Evolutionary conservation across 2,113 vertebrate genomes (phyloP), one percentile per base, ranked within the genome.

Genomic region (Uropsilus gracilis): DNA sequence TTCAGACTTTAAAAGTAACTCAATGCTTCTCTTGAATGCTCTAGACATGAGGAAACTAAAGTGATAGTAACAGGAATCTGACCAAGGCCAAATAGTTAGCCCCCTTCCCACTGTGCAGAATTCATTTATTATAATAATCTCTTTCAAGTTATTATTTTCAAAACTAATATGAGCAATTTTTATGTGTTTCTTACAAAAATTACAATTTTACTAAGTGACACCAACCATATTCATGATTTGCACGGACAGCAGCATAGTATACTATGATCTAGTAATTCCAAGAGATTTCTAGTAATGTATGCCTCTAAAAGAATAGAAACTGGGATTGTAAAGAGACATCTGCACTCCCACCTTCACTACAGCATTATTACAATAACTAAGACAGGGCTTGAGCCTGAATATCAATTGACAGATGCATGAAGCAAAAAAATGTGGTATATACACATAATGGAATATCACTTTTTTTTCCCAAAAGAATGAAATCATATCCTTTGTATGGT

Each of bases 121-220:
- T 78, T 90, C 17, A 63, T 76, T 81, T 84, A 28, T 18, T 72
- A 87, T 26, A 80, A 39, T 78, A 66, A 71, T 32, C 89, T 55
- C 17, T 34, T 46, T 77, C n/a, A 28, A 32, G 11, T 50, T 28
- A 13, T 53, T 76, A 64, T 39, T 66, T 5, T 86, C 53, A 83
- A 66, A 34, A 66, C 8, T 78, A 82, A 46, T 69, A 55, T 55
- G 57, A 68, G 53, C 72, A 63, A 16, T 76, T 44, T 73, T 61
- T 7, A 46, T 64, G 4, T 64, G 59, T 72, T 76, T 90, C 69
- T 87, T 55, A 50, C 26, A 42, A 96, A n/a, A 95, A 76, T 55
- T 90, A 68, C 6, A 92, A 28, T 32, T 82, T 84, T 44, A 53
- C 30, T 71, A 44, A 75, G 59, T 59, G 30, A 10, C 18, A 39